Percentiles rank a stretch among this genome's conserved stretches.
Evolutionary conservation across 1,140 invertebrate species (phyloP).

Genomic region (Hetaerina americana): DNA sequence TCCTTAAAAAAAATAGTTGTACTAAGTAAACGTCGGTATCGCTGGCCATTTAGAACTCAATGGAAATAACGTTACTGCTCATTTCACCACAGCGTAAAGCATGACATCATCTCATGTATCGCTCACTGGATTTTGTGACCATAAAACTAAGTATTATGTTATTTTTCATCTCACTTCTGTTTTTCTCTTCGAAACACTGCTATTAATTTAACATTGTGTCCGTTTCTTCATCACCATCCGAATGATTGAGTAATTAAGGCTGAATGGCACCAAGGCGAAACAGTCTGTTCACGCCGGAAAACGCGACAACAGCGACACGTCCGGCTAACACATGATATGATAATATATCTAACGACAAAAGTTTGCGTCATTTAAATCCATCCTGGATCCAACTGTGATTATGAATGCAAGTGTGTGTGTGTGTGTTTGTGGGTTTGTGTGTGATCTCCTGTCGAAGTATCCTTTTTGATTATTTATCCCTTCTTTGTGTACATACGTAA

Average conservation of each 20-base stretch:
- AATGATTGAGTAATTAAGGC: not conserved
- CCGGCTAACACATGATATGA: not conserved
- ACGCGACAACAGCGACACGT: not conserved
- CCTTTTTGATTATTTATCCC: not conserved
- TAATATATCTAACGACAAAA: not conserved
- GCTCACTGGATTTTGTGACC: not conserved
- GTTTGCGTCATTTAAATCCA: not conserved
- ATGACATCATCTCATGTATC: not conserved
- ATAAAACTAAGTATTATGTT: not conserved
- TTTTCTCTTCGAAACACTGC: too few relatives aligned
- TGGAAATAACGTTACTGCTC: too few relatives aligned
- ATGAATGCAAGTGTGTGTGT: not conserved
- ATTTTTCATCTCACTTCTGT: not conserved
- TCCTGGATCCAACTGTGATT: too few relatives aligned
- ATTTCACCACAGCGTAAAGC: not conserved
- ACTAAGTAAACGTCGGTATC: too few relatives aligned
- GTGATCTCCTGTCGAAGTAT: not conserved
- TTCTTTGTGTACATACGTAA: too few relatives aligned
- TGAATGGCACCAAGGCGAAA: not conserved
- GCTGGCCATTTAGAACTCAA: too few relatives aligned
- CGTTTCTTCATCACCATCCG: not conserved
- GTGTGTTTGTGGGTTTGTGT: not conserved
- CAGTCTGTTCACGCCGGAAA: not conserved
- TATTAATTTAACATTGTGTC: too few relatives aligned
- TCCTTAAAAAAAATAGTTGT: too few relatives aligned